Evolutionary conservation across 2,888 invertebrate species (phyloP).

Genomic region (Halocaridina rubra): DNA sequence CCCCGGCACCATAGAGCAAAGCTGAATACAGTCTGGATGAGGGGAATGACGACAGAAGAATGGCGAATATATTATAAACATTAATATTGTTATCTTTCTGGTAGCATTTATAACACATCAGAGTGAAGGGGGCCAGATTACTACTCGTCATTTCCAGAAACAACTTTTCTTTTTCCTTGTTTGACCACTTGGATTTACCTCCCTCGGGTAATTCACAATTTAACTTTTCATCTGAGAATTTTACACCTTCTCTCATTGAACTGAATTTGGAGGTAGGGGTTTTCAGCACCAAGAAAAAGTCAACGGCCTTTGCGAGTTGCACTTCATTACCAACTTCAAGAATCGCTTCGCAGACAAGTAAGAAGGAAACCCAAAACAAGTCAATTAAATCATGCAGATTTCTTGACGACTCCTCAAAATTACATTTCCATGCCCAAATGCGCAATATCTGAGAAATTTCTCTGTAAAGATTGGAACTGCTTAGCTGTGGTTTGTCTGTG

Average conservation of each 20-base stretch:
- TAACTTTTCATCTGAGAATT: conserved; percentile 13
- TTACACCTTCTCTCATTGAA: conserved; percentile 20
- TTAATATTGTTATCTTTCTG: background rate
- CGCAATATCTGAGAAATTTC: conserved; percentile 17
- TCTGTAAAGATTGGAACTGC: conserved; percentile 24
- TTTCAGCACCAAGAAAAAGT: conserved; percentile 7
- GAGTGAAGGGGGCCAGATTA: background rate
- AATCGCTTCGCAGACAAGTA: conserved; percentile 6
- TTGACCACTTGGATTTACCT: background rate
- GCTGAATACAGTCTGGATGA: background rate
- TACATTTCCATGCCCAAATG: conserved; percentile 1
- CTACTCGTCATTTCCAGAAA: background rate
- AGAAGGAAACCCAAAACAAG: conserved; percentile 7
- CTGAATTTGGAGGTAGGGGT: conserved; percentile 15
- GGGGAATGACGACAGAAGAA: conserved; percentile 5
- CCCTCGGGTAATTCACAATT: background rate
- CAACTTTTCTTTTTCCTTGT: background rate
- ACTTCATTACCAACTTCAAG: background rate
- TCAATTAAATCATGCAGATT: background rate
- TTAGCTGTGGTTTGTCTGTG: conserved; percentile 10
- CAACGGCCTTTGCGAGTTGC: background rate
- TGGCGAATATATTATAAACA: background rate
- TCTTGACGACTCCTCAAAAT: background rate
- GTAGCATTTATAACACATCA: background rate
- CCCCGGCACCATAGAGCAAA: background rate